Base-by-base conservation (phyloP, 2,797 vertebrate genomes). In the Bryconaethiops microstoma region DNA sequence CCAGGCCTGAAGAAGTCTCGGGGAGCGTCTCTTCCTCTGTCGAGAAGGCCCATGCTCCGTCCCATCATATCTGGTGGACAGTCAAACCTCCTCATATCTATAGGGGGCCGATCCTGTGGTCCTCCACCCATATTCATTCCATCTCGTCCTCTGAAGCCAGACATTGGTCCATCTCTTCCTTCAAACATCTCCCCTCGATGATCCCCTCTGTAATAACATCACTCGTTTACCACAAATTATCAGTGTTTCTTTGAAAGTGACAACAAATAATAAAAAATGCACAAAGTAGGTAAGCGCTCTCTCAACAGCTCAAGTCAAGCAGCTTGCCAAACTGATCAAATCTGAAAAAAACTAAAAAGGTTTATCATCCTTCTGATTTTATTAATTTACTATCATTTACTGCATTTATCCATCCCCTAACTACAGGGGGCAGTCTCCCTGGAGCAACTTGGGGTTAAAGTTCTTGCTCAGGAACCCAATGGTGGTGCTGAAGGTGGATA, bases 111-210 rank as follows among this genome's bases (percentile, higher is more conserved):
- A 84, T 97, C 95, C 90, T 92, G 93, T 89, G 92, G 94, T 89
- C 96, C 93, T 87, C 92, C 94, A 88, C 94, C 95, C 95, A 96
- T 96, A 88, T 95, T 95, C 94, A 97, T 96, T 81, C 95, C 96
- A 92, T 96, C 96, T 94, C 96, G 96, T 88, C 95, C 95, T 94
- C 96, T 95, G 89, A 92, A 97, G 91, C 96, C 96, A 92, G 95
- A 95, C 94, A 94, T 94, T 89, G 95, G 94, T 90, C 95, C 95
- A 94, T 97, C 95, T 95, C 95, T 94, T 92, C 94, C 95, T 87
- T 96, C 94, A 96, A 96, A 97, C 94, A 96, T 97, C 87, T 97
- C 96, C 93, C 96, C 97, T 92, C 94, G 96, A 83, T 89, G 92
- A 93, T 96, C 95, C 89, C 96, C 97, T 93, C 97, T 99, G 95